Conservation (phyloP, 2,888 invertebrate genomes). For the Rhagium mordax region DNA sequence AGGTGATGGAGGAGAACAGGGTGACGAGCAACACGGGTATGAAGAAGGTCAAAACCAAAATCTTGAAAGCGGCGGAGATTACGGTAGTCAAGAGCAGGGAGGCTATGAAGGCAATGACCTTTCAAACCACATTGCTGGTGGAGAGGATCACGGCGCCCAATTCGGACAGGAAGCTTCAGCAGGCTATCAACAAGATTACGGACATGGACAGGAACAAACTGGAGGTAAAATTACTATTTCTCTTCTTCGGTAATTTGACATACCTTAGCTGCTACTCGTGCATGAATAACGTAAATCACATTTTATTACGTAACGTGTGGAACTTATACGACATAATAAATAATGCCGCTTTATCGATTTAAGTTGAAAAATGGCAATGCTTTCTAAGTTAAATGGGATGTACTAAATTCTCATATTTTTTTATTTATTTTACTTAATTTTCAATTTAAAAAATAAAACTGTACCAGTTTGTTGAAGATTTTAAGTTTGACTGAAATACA, state of each 20-base stretch:
- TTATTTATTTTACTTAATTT: too few relatives aligned
- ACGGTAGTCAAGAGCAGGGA: slow-evolving; percentile 36
- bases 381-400: too few relatives aligned
- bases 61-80: slow-evolving; percentile 33
- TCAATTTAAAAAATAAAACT: too few relatives aligned
- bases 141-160: slow-evolving; percentile 16
- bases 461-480: too few relatives aligned
- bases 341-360: too few relatives aligned
- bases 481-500: too few relatives aligned
- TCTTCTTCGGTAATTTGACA: neutral
- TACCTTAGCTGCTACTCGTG: neutral
- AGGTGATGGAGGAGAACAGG: slow-evolving; percentile 27
- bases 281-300: too few relatives aligned
- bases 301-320: too few relatives aligned
- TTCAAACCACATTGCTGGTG: slow-evolving; percentile 30
- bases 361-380: too few relatives aligned
- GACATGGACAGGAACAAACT: neutral
- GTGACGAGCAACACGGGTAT: slow-evolving; percentile 29
- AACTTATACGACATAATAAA: too few relatives aligned
- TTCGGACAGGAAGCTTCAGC: slow-evolving; percentile 7
- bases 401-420: too few relatives aligned
- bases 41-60: slow-evolving; percentile 25
- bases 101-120: slow-evolving; percentile 1
- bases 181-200: neutral
- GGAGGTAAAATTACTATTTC: slow-evolving; percentile 18